Evolutionary conservation across 1,140 invertebrate genomes (phyloP).

Genomic region (Scaptomyza montana): DNA sequence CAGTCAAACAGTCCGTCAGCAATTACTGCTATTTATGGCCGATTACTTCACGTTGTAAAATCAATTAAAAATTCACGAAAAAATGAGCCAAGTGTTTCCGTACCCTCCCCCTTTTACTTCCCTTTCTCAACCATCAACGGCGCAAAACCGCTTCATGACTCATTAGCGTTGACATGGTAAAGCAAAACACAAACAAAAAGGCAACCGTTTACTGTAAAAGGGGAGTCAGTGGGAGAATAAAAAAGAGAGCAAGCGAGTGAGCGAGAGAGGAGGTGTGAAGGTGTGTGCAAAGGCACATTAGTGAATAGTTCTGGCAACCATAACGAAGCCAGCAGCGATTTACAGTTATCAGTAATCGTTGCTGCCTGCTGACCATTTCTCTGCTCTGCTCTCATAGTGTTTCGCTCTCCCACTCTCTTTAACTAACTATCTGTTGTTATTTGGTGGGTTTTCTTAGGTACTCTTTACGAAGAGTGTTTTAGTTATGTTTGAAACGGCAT

Average conservation of each 20-base stretch:
- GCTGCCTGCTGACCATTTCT: constrained; percentile 28
- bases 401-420: constrained; percentile 6
- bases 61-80: constrained; percentile 80
- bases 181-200: constrained; percentile 30
- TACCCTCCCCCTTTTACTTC: neutral
- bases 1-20: constrained; percentile 45
- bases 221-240: neutral
- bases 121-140: neutral
- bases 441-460: neutral
- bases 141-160: constrained; percentile 57
- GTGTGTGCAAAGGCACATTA: too few relatives aligned
- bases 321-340: constrained; percentile 25
- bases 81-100: constrained; percentile 44
- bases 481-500: neutral
- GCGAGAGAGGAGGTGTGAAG: neutral
- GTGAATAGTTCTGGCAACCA: constrained; percentile 5
- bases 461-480: too few relatives aligned
- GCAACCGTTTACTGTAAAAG: constrained; percentile 4
- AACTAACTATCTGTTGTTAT: neutral
- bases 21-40: constrained; percentile 78
- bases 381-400: neutral
- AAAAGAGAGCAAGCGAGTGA: constrained; percentile 9
- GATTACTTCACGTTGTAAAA: constrained; percentile 81
- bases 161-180: constrained; percentile 74
- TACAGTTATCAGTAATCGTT: constrained; percentile 66